Evolutionary conservation across 1,140 invertebrate genomes (phyloP).

Genomic region (Drosophila pallidifrons): DNA sequence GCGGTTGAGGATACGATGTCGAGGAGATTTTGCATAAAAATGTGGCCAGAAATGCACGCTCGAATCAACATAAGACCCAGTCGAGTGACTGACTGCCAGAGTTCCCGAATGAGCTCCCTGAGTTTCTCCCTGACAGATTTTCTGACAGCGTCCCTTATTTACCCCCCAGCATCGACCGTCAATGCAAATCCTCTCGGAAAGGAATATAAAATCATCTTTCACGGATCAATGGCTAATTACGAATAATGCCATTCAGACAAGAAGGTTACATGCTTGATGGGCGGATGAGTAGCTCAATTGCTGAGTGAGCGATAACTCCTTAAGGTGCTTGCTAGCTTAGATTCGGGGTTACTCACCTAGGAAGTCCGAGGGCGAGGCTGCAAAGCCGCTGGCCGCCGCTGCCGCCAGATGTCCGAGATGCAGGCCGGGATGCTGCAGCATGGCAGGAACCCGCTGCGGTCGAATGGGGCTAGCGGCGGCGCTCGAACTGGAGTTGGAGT

Average conservation of each 20-base stretch:
- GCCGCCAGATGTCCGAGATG: slow-evolving; percentile 87
- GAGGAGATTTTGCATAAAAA: slow-evolving; percentile 51
- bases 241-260: slow-evolving; percentile 74
- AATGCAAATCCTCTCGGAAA: slow-evolving; percentile 77
- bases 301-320: slow-evolving; percentile 41
- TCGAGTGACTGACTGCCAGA: background rate
- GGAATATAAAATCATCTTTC: slow-evolving; percentile 80
- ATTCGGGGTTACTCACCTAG: slow-evolving; percentile 87
- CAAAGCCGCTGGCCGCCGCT: slow-evolving; percentile 86
- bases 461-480: slow-evolving; percentile 85
- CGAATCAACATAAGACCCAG: slow-evolving; percentile 74
- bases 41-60: slow-evolving; percentile 59
- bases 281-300: slow-evolving; percentile 32
- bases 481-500: slow-evolving; percentile 80
- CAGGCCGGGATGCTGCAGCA: slow-evolving; percentile 86
- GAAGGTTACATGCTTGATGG: slow-evolving; percentile 20
- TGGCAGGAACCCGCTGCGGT: slow-evolving; percentile 84
- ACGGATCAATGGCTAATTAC: slow-evolving; percentile 82
- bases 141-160: background rate
- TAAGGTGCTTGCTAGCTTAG: slow-evolving; percentile 54
- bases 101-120: background rate
- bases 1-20: slow-evolving; percentile 12
- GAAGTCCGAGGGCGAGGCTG: slow-evolving; percentile 89
- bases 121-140: background rate
- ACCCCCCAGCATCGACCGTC: slow-evolving; percentile 20